Conservation (phyloP, 2,888 invertebrate genomes). For the Zeuzera pyrina region DNA sequence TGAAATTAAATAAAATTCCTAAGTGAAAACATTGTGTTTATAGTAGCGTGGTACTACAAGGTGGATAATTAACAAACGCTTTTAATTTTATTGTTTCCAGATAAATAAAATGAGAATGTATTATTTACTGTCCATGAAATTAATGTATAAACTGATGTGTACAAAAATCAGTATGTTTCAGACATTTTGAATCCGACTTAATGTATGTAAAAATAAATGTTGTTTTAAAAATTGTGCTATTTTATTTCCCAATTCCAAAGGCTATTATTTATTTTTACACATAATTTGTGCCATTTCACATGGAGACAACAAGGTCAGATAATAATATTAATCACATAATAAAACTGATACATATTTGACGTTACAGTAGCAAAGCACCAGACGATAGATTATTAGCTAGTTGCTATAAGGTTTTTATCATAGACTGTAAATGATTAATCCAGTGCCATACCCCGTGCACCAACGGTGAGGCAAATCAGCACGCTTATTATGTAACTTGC, state of each 20-base stretch:
- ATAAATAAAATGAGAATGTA: constrained; percentile 49
- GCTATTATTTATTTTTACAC: no score
- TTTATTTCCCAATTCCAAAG: constrained; percentile 44
- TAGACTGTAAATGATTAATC: no score
- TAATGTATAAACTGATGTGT: constrained; percentile 67
- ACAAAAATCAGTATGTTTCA: constrained; percentile 71
- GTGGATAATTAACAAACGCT: constrained; percentile 49
- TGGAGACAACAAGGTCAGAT: no score
- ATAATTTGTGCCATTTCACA: no score
- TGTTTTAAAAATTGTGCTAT: constrained; percentile 67
- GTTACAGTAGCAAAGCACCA: no score
- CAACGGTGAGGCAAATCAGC: no score
- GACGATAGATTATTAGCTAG: no score
- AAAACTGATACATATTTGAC: no score
- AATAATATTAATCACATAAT: no score
- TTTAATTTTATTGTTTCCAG: constrained; percentile 49
- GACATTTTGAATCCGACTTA: constrained; percentile 73
- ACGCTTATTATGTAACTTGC: no score
- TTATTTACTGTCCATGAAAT: constrained; percentile 67
- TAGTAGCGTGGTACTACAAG: constrained; percentile 58
- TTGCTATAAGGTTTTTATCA: no score
- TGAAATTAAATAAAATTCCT: constrained; percentile 68
- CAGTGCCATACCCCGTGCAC: no score
- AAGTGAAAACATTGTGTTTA: constrained; percentile 49
- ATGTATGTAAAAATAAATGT: constrained; percentile 74